phyloP scores from a whole-genome alignment of 1,140 invertebrate genomes.

The Dendrolimus punctatus region DNA sequence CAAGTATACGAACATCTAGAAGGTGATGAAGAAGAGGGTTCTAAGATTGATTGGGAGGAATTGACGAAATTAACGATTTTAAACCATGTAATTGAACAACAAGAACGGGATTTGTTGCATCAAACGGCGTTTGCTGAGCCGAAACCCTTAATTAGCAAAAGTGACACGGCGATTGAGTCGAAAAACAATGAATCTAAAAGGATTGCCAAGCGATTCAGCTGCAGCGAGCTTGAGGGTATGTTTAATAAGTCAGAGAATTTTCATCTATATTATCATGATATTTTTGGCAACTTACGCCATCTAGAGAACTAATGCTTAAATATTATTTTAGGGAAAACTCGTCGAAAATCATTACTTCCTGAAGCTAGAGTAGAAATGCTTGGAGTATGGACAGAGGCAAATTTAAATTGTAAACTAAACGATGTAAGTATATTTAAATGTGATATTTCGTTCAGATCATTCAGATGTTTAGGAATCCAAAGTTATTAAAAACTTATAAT shows the following conservation, averaged over 20 bases:
- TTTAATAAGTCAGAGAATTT: not conserved
- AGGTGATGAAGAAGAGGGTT: conserved; percentile 70
- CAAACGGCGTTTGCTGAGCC: conserved; percentile 41
- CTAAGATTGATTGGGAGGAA: conserved; percentile 77
- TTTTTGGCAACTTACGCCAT: conserved; percentile 8
- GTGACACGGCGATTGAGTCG: conserved; percentile 43
- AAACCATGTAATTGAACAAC: conserved; percentile 60
- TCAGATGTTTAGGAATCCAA: no score
- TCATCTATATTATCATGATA: not conserved
- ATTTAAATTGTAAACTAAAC: conserved; percentile 62
- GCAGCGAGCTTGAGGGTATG: conserved; percentile 55
- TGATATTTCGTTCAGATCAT: no score
- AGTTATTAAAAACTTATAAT: no score
- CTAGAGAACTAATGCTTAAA: conserved; percentile 1
- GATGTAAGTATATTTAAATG: conserved; percentile 34
- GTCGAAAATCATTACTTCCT: conserved; percentile 30
- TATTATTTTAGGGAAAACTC: conserved; percentile 28
- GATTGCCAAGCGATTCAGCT: conserved; percentile 46
- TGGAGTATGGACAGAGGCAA: conserved; percentile 62
- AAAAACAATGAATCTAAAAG: conserved; percentile 30
- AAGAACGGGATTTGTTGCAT: conserved; percentile 51
- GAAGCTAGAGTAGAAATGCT: conserved; percentile 60
- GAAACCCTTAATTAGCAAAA: conserved; percentile 47
- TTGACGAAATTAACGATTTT: conserved; percentile 65
- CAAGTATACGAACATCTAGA: conserved; percentile 77